Evolutionary conservation across 2,888 invertebrate genomes (phyloP).

Genomic region (Boloria selene): DNA sequence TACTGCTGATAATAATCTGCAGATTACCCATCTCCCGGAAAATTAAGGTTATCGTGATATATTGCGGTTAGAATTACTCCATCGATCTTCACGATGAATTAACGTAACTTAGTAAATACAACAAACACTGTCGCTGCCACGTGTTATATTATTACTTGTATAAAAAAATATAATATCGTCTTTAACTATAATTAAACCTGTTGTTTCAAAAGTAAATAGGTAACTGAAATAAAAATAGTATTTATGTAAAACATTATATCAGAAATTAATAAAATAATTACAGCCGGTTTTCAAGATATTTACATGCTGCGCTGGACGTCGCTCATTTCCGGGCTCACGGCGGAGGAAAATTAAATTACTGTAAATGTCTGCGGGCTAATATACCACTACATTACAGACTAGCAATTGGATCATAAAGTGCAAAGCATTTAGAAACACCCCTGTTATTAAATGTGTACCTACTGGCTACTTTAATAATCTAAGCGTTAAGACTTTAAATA

Average conservation of each 20-base stretch:
- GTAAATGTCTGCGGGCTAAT: constrained; percentile 52
- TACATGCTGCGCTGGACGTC: constrained; percentile 43
- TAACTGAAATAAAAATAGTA: neutral
- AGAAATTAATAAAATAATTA: constrained; percentile 47
- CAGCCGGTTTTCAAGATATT: constrained; percentile 41
- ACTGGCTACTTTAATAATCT: neutral
- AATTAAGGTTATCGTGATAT: too few species aligned
- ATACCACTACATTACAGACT: constrained; percentile 28
- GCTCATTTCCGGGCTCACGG: constrained; percentile 48
- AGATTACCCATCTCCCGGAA: too few species aligned
- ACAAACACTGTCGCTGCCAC: too few species aligned
- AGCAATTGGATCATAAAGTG: constrained; percentile 3
- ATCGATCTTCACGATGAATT: too few species aligned
- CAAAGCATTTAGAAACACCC: constrained; percentile 8
- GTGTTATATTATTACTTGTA: too few species aligned
- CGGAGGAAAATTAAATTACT: constrained; percentile 68
- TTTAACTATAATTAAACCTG: too few species aligned
- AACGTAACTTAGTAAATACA: too few species aligned
- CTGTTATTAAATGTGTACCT: constrained; percentile 9
- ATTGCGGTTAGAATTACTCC: too few species aligned
- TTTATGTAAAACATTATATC: constrained; percentile 13
- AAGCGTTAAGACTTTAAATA: constrained; percentile 13
- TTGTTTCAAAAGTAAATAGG: too few species aligned
- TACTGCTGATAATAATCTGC: too few species aligned
- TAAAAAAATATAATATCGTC: too few species aligned